Conservation (phyloP, 2,797 vertebrate genomes). For the Scolopax bukidnonensis region DNA sequence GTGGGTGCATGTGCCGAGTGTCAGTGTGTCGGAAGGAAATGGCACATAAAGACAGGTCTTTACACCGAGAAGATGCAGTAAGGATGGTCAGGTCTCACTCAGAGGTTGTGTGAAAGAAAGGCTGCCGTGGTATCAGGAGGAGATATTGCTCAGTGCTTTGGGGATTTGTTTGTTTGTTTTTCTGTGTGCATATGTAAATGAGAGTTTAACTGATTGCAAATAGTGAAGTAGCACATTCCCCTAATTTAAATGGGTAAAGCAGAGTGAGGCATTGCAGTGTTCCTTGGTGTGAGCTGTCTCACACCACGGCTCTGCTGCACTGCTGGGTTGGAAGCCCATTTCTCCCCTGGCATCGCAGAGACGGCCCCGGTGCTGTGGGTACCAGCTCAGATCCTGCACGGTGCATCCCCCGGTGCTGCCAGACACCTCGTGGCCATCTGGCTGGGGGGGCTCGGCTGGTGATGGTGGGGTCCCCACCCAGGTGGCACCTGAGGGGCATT, state of each 20-base stretch:
- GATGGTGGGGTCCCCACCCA: neutral
- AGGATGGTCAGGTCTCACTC: neutral
- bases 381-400: too few species aligned
- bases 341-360: neutral
- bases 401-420: neutral
- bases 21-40: neutral
- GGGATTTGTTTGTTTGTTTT: neutral
- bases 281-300: neutral
- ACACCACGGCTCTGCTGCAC: neutral
- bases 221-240: neutral
- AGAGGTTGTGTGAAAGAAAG: neutral
- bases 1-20: neutral
- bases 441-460: neutral
- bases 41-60: neutral
- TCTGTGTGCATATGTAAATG: neutral
- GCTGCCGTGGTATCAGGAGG: neutral
- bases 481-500: neutral
- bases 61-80: fast-evolving
- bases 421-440: neutral
- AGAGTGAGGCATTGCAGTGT: neutral
- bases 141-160: neutral
- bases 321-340: fast-evolving
- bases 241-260: neutral
- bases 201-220: neutral
- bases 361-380: neutral